Base-by-base conservation (phyloP, 35 echinoderm and acorn worm species). In the Ophioderma brevispina region DNA sequence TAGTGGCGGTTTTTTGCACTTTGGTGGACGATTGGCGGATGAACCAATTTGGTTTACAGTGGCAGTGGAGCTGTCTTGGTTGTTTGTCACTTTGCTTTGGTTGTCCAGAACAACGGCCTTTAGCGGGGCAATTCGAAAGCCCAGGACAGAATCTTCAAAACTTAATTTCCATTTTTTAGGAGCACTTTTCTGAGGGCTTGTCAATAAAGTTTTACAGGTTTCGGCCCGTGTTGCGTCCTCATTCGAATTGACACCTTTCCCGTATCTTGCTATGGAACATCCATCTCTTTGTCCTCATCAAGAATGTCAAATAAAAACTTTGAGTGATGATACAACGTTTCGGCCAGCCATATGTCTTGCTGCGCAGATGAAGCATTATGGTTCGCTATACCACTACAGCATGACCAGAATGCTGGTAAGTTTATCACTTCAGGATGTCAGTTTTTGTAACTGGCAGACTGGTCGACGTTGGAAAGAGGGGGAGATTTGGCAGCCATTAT, bases 291-390 rank as follows among this genome's bases (percentile, higher is more conserved):
- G 52, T 98, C 90, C 52, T 98, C 96, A 80, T 98, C 96, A 55
- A 98, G 83, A 93, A 98, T 98, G 31, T 98, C 96, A 40, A 98
- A 98, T 35, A 98, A 46, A 50, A 98, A n/a, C n/a, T n/a, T n/a
- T n/a, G n/a, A n/a, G n/a, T n/a, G n/a, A n/a, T n/a, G n/a, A n/a
- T n/a, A n/a, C n/a, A n/a, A n/a, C n/a, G n/a, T n/a, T n/a, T n/a
- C n/a, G n/a, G n/a, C n/a, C n/a, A n/a, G n/a, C n/a, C n/a, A n/a
- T n/a, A n/a, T n/a, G n/a, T n/a, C n/a, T n/a, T n/a, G n/a, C n/a
- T n/a, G n/a, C n/a, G n/a, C n/a, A n/a, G n/a, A n/a, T n/a, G n/a
- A n/a, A n/a, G n/a, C n/a, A n/a, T n/a, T n/a, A n/a, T n/a, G n/a
- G n/a, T n/a, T n/a, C n/a, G n/a, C n/a, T n/a, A n/a, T n/a, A n/a